Base-by-base conservation (phyloP, 1,140 invertebrate species). In the Rhagoletis pomonella region DNA sequence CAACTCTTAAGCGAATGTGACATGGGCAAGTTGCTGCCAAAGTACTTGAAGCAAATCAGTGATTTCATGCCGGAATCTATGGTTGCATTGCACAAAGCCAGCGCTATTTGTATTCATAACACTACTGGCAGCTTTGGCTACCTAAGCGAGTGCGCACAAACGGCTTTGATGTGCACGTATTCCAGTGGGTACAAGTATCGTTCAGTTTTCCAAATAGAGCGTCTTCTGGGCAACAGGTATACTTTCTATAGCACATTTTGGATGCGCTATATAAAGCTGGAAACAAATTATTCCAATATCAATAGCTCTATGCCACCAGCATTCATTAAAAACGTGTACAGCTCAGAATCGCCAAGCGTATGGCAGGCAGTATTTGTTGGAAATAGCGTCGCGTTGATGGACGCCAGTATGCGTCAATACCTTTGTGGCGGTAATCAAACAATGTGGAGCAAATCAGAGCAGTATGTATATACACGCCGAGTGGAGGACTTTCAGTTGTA, bases 261-360 rank as follows among this genome's bases (percentile, higher is more conserved):
- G 91, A 90, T 87, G 87, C 90, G 90, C 10, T 92, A 91, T 14
- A 90, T 92, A 5, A 62, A 85, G 0, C 65, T 90, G 85, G 88
- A 91, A 55, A 73, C 87, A n/a, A 65, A 42, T 1, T 55, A 50
- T 9, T 9, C n/a, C 4, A 60, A 73, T 0, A 85, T 12, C 17
- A 90, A 89, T 29, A 88, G 47, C 17, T 73, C 87, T 0, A 67
- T 29, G 3, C 55, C 88, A 39, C 47, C 88, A 29, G 50, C 73
- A n/a, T 90, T 92, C 10, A 89, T 65, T 6, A 92, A 92, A 77
- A 91, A 91, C 44, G 88, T 92, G 0, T 91, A 90, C 44, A 90
- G 91, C 59, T 69, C 86, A 7, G 55, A 39, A 7, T 59, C 69
- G 4, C 88, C 89, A n/a, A 85, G 87, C 59, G 89, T 89, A 88